These are phyloP conservation scores for Antennarius striatus DNA, from an alignment of 2,113 vertebrate species.

Conservation along the genomic window DNA sequence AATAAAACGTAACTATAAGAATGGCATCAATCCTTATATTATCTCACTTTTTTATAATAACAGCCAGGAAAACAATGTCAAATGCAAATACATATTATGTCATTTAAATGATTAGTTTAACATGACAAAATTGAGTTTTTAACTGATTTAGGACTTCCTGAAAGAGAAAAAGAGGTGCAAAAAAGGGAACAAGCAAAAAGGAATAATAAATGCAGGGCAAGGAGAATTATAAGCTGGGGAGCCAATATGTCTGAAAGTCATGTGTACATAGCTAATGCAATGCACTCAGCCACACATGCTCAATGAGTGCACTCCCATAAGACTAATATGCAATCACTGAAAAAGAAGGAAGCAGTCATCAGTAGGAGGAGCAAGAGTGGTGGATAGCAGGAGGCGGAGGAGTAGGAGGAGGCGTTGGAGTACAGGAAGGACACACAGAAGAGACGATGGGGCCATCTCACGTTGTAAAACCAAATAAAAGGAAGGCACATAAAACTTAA, in stretches of 20 bases:
- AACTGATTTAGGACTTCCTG: too few relatives aligned
- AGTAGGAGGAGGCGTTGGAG: conserved; percentile 6
- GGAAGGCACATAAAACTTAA: conserved; percentile 15
- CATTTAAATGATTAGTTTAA: too few relatives aligned
- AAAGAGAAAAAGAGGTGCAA: too few relatives aligned
- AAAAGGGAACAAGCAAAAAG: not conserved
- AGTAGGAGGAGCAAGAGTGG: conserved; percentile 37
- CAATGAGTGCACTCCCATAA: conserved; percentile 50
- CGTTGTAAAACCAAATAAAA: conserved; percentile 1
- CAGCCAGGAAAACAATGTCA: too few relatives aligned
- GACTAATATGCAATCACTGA: conserved; percentile 41
- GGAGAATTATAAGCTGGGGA: conserved; percentile 22
- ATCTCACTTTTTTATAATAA: too few relatives aligned
- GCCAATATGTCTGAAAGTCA: conserved; percentile 44
- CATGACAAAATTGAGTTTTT: too few relatives aligned
- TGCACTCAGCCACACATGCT: conserved; percentile 54
- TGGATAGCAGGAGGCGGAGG: conserved; percentile 3
- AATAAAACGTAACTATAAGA: too few relatives aligned
- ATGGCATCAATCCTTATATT: too few relatives aligned
- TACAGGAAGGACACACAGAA: conserved; percentile 30
- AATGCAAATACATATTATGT: too few relatives aligned
- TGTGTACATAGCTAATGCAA: conserved; percentile 49
- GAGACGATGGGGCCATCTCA: not conserved
- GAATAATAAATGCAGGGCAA: not conserved
- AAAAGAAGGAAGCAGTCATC: not conserved